phyloP scores from a whole-genome alignment of 2,888 invertebrate genomes.

The Leptura quadrifasciata region DNA sequence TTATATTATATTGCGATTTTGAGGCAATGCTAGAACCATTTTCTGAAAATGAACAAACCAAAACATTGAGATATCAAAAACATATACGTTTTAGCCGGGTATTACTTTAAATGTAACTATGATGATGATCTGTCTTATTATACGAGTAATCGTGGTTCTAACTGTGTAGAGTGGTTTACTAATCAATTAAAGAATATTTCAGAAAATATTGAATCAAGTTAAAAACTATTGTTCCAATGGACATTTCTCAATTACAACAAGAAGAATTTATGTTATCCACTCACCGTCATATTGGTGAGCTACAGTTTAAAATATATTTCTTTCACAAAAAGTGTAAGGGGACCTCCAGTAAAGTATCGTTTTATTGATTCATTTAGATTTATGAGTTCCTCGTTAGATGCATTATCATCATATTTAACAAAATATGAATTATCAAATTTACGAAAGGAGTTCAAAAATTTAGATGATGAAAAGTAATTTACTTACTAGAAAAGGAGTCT shows the following conservation, averaged over 20 bases:
- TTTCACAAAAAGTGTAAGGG: too few relatives aligned
- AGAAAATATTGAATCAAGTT: conserved; percentile 45
- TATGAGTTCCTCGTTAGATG: too few relatives aligned
- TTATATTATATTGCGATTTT: background rate
- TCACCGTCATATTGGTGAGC: conserved; percentile 57
- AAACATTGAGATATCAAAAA: conserved; percentile 32
- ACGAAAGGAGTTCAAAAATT: too few relatives aligned
- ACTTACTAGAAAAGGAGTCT: too few relatives aligned
- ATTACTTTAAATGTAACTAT: conserved; percentile 59
- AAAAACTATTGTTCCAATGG: conserved; percentile 50
- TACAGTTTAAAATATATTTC: conserved; percentile 32
- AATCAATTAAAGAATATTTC: conserved; percentile 49
- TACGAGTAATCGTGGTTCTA: conserved; percentile 49
- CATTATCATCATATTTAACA: too few relatives aligned
- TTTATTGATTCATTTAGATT: too few relatives aligned
- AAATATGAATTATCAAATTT: too few relatives aligned
- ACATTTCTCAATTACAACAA: conserved; percentile 5
- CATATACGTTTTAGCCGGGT: conserved; percentile 54
- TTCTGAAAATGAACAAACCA: background rate
- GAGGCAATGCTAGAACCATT: background rate
- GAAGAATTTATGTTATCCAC: background rate
- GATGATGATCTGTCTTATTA: conserved; percentile 56
- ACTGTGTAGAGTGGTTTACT: conserved; percentile 58
- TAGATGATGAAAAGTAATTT: too few relatives aligned
- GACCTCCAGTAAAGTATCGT: too few relatives aligned